Base-by-base conservation (phyloP, 2,888 invertebrate species). In the Hipparchia semele region DNA sequence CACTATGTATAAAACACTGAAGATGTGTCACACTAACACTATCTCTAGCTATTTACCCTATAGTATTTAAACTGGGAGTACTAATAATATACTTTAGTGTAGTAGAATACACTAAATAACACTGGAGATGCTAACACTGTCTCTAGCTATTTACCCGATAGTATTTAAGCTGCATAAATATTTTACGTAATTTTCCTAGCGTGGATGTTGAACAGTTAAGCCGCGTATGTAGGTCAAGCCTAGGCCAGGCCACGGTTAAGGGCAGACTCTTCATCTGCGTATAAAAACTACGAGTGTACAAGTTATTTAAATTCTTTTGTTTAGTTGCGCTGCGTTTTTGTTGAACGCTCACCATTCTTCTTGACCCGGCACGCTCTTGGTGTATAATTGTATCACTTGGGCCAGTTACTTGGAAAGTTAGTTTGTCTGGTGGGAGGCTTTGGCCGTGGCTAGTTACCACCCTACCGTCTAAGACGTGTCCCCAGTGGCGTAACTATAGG, bases 271-370 rank as follows among this genome's bases (percentile, higher is more conserved):
- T 53, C 65, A 65, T 33, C 53, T 65, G 12, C 12, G 53, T 53
- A 53, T 53, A 33, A 65, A 53, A 65, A 65, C 65, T 9, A 53
- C 53, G 51, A 65, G 65, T 65, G 51, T 65, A 53, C 13, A 49
- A 65, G 64, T 51, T 53, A 65, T 65, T 65, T 33, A 39, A 53
- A 65, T 65, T 65, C 65, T 65, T 65, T 65, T 51, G 53, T 65
- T 65, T 53, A 51, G 51, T 65, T 53, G 51, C 65, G 53, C 51
- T 65, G 53, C 65, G 65, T 53, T 65, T 65, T 49, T 53, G 65
- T 65, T 65, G 33, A 53, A 53, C 9, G 53, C 12, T 53, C 23
- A 6, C 39, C 7, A 39, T 60, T 60, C 4, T 12, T 60, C 59
- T 60, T 39, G 12, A 39, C 59, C 59, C 13, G 59, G 33, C 33